Base-by-base conservation (phyloP, 2,113 vertebrate genomes). In the Phrynosoma blainvillii region DNA sequence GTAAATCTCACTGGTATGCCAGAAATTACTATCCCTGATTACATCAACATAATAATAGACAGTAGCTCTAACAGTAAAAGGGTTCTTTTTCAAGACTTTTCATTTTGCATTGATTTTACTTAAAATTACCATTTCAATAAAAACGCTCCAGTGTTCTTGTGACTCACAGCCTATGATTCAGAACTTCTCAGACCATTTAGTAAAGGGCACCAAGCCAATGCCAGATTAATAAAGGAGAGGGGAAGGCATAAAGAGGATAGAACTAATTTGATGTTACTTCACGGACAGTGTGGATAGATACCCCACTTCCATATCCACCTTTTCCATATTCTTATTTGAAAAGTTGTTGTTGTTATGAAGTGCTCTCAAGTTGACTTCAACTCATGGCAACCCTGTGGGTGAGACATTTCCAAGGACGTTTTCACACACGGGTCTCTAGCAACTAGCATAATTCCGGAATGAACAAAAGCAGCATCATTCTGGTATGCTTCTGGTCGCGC, bases 141-240 rank as follows among this genome's bases (percentile, higher is more conserved):
- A 86, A 65, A 79, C 1, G 10, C 30, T 70, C 40, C 62, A 70
- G 3, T 68, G 40, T 78, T 47, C 84, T 86, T 78, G 62, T 86
- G 84, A 86, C 75, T 86, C 84, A 86, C 11, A 12, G 76, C n/a
- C 75, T 78, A 78, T 86, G 84, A 86, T 79, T 86, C 84, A 86
- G 75, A 86, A 79, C 40, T 32, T 79, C 84, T 77, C 75, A 79
- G 84, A 75, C 76, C 75, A 68, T 79, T 86, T 86, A 78, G 75
- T 54, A 86, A 79, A 86, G 84, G 84, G 75, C 84, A 86, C 20
- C 40, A 86, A 68, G 30, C 62, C 52, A 78, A 79, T 66, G 36
- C 68, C 40, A 86, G 75, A 86, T 86, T 86, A 52, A 86, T 79
- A 78, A 27, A 65, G 65, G 62, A 42, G 75, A 13, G 8, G 75